Percentiles rank a stretch among this genome's conserved stretches.
Evolutionary conservation across 30 jellyfish, hydroid and myxozoan species (phyloP).

Genomic region (Hydractinia echinata): DNA sequence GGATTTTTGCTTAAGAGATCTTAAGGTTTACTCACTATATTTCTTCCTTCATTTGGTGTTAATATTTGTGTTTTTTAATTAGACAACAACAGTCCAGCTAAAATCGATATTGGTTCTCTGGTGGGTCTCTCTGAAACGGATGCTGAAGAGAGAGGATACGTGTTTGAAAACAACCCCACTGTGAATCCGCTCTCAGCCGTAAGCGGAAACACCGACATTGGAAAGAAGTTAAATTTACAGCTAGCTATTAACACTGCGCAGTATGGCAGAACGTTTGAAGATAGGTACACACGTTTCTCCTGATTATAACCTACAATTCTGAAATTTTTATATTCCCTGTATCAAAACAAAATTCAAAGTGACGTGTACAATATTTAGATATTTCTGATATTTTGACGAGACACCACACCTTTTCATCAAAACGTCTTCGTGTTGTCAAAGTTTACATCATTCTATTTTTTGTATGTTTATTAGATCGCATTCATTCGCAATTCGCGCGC

Average conservation of each 20-base stretch:
- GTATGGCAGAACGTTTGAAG: slow-evolving; percentile 91
- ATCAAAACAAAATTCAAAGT: too few species aligned
- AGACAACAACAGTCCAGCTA: slow-evolving; percentile 43
- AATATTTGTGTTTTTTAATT: too few species aligned
- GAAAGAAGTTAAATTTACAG: slow-evolving; percentile 52
- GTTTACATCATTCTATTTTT: too few species aligned
- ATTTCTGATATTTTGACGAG: too few species aligned
- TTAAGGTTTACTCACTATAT: too few species aligned
- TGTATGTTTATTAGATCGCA: slow-evolving; percentile 55
- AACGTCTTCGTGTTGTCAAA: too few species aligned
- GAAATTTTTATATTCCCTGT: too few species aligned
- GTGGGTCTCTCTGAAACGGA: slow-evolving; percentile 67
- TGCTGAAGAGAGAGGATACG: slow-evolving; percentile 71
- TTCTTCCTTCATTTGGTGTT: too few species aligned
- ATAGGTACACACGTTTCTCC: slow-evolving; percentile 43
- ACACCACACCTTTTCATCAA: too few species aligned
- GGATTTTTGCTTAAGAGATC: too few species aligned
- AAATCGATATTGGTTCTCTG: slow-evolving; percentile 51
- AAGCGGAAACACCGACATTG: slow-evolving; percentile 2
- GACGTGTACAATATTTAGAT: background rate
- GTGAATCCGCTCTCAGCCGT: slow-evolving; percentile 57
- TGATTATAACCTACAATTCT: too few species aligned
- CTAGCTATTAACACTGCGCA: slow-evolving; percentile 97
- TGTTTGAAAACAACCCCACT: slow-evolving; percentile 72
- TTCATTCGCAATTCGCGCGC: slow-evolving; percentile 61